Conservation (phyloP, 2,797 vertebrate species). For the Megalops cyprinoides region DNA sequence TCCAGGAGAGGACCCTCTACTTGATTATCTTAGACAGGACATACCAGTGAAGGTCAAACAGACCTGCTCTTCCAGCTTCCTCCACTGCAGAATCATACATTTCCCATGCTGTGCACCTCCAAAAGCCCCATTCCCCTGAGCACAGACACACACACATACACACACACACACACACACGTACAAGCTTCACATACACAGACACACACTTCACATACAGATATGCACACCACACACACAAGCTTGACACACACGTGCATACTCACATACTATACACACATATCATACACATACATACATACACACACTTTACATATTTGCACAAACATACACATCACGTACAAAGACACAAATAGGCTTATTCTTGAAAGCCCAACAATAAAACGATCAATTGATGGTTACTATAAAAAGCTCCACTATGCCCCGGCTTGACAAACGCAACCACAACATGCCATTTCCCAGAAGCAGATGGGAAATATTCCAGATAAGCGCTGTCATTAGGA, state of each 20-base stretch:
- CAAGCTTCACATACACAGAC: no score
- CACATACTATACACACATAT: no score
- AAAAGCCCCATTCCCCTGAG: not conserved
- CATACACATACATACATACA: no score
- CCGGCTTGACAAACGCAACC: no score
- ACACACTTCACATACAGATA: not conserved
- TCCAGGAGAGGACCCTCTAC: constrained; percentile 41
- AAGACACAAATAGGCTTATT: no score
- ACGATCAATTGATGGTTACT: no score
- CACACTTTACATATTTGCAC: not conserved
- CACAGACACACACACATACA: not conserved
- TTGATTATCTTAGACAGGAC: constrained; percentile 44
- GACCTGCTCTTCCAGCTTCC: constrained; percentile 21
- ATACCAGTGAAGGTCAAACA: constrained; percentile 51
- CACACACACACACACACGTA: not conserved
- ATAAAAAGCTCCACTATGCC: no score
- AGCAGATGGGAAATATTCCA: not conserved
- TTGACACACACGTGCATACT: not conserved
- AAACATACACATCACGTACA: not conserved
- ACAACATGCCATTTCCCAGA: not conserved
- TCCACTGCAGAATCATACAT: not conserved
- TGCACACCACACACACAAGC: not conserved
- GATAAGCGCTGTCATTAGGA: not conserved
- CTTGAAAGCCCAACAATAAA: no score
- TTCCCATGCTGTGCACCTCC: not conserved